phyloP scores from a whole-genome alignment of 2,113 vertebrate genomes.

The Coregonus clupeaformis region DNA sequence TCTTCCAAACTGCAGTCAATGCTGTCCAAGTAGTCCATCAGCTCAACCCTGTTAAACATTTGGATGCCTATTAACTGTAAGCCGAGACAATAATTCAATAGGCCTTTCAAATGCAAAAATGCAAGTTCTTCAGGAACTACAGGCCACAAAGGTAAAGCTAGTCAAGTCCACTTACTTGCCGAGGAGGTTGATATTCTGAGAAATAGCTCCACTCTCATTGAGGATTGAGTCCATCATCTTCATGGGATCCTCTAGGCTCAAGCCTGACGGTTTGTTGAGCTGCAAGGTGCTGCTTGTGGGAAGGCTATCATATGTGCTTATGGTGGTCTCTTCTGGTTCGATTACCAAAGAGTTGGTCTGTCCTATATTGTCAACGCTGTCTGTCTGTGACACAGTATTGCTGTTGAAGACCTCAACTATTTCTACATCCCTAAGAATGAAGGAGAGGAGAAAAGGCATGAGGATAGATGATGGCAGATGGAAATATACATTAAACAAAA shows the following conservation, averaged over 20 bases:
- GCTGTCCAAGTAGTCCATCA: constrained; percentile 97
- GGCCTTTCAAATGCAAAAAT: too few species aligned
- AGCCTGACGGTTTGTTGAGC: constrained; percentile 77
- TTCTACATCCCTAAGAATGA: constrained; percentile 80
- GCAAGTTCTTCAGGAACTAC: too few species aligned
- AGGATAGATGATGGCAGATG: not conserved
- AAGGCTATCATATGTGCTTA: not conserved
- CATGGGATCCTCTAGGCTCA: constrained; percentile 86
- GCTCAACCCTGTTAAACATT: constrained; percentile 82
- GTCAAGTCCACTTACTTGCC: constrained; percentile 84
- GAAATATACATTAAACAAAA: not conserved
- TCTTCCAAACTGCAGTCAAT: constrained; percentile 98
- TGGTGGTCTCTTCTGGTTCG: constrained; percentile 20
- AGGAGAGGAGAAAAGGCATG: not conserved
- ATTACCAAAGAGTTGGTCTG: not conserved
- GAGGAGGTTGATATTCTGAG: constrained; percentile 93
- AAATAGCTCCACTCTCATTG: constrained; percentile 85
- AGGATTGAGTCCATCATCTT: constrained; percentile 98
- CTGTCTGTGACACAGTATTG: constrained; percentile 57
- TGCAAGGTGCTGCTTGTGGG: constrained; percentile 79
- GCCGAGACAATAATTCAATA: not conserved
- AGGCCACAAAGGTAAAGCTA: too few species aligned
- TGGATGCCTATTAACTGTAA: not conserved
- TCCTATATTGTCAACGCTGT: not conserved
- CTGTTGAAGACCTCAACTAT: constrained; percentile 84